phyloP scores from a whole-genome alignment of 2,888 invertebrate species.

The Brassicogethes aeneus region DNA sequence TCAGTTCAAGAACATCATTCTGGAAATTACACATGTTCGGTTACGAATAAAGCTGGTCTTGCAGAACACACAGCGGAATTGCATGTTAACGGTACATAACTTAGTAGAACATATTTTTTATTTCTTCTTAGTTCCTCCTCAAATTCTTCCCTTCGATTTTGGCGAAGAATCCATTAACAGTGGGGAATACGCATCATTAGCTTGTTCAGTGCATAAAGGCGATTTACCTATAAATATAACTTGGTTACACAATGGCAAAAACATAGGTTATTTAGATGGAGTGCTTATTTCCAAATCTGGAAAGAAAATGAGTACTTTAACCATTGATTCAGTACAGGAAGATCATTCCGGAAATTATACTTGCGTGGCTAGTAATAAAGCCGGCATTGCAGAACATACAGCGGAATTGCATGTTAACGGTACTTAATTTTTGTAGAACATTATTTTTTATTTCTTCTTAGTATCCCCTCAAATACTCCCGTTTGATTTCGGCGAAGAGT shows the following conservation, averaged over 20 bases:
- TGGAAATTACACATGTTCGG: slow-evolving; percentile 69
- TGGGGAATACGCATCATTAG: slow-evolving; percentile 59
- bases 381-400: slow-evolving; percentile 55
- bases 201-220: slow-evolving; percentile 62
- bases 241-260: slow-evolving; percentile 51
- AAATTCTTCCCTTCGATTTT: slow-evolving; percentile 48
- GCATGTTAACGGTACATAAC: slow-evolving; percentile 54
- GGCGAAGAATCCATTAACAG: slow-evolving; percentile 51
- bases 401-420: slow-evolving; percentile 54
- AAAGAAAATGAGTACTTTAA: slow-evolving; percentile 48
- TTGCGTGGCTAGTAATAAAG: slow-evolving; percentile 61
- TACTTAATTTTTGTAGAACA: slow-evolving; percentile 35
- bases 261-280: slow-evolving; percentile 34
- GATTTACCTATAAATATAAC: slow-evolving; percentile 56
- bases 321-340: slow-evolving; percentile 53
- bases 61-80: slow-evolving; percentile 54
- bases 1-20: slow-evolving; percentile 55
- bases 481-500: slow-evolving; percentile 65
- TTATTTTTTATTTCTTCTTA: slow-evolving; percentile 26
- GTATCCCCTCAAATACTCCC: slow-evolving; percentile 70
- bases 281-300: slow-evolving; percentile 38
- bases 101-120: too few relatives aligned
- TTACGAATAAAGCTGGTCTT: slow-evolving; percentile 58
- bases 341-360: slow-evolving; percentile 68
- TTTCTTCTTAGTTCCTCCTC: slow-evolving; percentile 40